Evolutionary conservation across 2,888 invertebrate species (phyloP), one percentile per base, ranked within the genome.

Genomic region (Epistrophella euchroma): DNA sequence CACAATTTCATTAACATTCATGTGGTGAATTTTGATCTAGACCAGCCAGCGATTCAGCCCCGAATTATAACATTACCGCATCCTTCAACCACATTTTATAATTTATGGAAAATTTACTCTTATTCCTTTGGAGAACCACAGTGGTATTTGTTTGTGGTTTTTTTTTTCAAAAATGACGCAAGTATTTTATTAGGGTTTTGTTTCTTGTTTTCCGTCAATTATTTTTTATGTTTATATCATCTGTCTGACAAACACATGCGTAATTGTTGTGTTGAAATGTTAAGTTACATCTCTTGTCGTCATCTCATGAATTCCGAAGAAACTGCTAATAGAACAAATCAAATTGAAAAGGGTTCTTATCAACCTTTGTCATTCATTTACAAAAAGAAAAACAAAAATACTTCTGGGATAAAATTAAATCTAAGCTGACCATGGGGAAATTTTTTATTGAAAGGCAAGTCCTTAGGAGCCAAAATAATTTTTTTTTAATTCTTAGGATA

Each of bases 261-360:
- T 64, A 28, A 64, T 47, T 32, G 6, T 45, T 19, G 17, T 28
- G 64, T 47, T 35, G 47, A 47, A 66, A 47, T 19, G 47, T 32
- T 47, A 32, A 19, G 7, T 47, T 32, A 32, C 32, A 47, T 47
- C 1, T 45, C 64, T 19, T 6, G 56, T 60, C 22, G 40, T 60
- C 9, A 22, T 60, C 13, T 35, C 60, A 40, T 58, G 58, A 58
- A 35, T 19, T 22, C 22, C 22, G 3, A 40, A 40, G 19, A 35
- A 64, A 13, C 11, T 15, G 19, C 32, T 64, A 11, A 4, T 1
- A 3, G 64, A 45, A 45, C 13, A 19, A 66, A 47, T 47, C 19
- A 66, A 66, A 19, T 28, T 66, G 47, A 66, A 47, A 66, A 66
- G 47, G 47, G 66, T 47, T 35, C 35, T 47, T 47, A 28, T 66